A percentile compares a stretch with the other conserved stretches of the same genome.
These are phyloP conservation scores for Globodera ellingtonae DNA, from an alignment of 1,140 invertebrate species.

Conservation along the genomic window DNA sequence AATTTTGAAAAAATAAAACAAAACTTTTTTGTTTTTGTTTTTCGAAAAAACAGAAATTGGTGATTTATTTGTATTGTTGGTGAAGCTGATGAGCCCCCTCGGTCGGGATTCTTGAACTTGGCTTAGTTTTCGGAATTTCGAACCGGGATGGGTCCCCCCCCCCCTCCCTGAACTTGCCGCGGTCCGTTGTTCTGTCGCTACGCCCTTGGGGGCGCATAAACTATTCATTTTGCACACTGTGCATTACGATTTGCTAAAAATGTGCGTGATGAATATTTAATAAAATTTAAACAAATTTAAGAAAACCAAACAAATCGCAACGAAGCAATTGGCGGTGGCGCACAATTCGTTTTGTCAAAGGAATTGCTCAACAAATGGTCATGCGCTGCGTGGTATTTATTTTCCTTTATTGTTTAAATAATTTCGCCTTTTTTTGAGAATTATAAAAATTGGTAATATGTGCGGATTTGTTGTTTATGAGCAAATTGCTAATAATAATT, in stretches of 20 bases:
- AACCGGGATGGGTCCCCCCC: no score
- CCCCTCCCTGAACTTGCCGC: no score
- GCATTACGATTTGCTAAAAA: neutral
- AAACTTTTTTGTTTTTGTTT: neutral
- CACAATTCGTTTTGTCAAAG: neutral
- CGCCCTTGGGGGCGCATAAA: neutral
- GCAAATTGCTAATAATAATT: neutral
- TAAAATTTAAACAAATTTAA: slow-evolving; percentile 5
- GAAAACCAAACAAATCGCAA: neutral
- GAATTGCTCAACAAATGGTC: slow-evolving; percentile 37
- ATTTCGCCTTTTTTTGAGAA: no score
- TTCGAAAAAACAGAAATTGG: no score
- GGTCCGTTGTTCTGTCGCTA: no score
- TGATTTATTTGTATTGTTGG: no score
- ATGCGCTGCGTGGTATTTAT: slow-evolving; percentile 13
- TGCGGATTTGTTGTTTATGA: neutral
- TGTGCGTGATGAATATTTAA: neutral
- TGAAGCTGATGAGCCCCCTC: no score
- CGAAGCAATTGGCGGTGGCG: neutral
- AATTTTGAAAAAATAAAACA: no score
- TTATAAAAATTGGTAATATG: neutral
- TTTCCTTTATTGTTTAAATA: no score
- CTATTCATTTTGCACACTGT: neutral
- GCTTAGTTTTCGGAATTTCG: no score
- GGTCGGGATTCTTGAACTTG: no score